Conservation (phyloP, 2,888 invertebrate genomes). For the Junonia oenone region DNA sequence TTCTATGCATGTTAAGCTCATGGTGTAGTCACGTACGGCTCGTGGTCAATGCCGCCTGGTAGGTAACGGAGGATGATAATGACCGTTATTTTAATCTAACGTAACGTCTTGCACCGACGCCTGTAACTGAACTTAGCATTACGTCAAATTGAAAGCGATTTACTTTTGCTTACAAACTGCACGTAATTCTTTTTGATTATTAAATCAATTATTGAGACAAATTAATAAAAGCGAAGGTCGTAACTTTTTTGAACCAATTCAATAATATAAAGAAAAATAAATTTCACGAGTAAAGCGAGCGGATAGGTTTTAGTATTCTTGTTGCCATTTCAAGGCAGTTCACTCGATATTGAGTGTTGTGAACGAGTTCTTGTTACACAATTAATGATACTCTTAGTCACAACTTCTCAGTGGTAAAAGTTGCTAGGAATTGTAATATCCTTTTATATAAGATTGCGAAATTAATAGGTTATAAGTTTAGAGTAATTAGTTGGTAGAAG, state of each 20-base stretch:
- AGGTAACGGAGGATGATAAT: constrained; percentile 6
- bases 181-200: background rate
- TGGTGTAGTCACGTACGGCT: constrained; percentile 30
- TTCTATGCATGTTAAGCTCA: constrained; percentile 33
- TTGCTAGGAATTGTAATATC: constrained; percentile 58
- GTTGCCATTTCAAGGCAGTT: constrained; percentile 69
- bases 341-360: constrained; percentile 52
- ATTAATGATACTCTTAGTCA: constrained; percentile 49
- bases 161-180: background rate
- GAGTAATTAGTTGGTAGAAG: constrained; percentile 41
- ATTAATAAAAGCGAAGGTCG: constrained; percentile 37
- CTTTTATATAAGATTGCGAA: constrained; percentile 42
- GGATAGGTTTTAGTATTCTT: constrained; percentile 52
- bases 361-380: constrained; percentile 67
- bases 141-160: background rate
- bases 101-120: background rate
- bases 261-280: constrained; percentile 26
- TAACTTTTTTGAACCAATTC: constrained; percentile 12
- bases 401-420: constrained; percentile 55
- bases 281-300: constrained; percentile 58
- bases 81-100: background rate
- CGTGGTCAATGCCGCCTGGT: constrained; percentile 56
- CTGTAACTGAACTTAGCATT: background rate
- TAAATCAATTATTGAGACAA: background rate
- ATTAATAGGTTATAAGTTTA: constrained; percentile 12